Evolutionary conservation across 2,888 invertebrate species (phyloP).

Genomic region (Drosophila niveifrons): DNA sequence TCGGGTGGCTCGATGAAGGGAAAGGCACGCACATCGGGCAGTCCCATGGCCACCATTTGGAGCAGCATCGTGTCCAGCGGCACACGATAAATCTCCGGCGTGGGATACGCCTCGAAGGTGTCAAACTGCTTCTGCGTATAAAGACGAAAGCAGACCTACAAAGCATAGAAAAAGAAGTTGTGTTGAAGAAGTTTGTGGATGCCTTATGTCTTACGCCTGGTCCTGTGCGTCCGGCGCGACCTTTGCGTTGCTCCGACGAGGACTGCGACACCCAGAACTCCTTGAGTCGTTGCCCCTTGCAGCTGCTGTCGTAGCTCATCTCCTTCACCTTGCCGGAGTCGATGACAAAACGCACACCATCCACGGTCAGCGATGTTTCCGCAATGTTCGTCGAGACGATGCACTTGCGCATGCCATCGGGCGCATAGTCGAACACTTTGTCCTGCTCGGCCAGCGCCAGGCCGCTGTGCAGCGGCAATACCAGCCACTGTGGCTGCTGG

Average conservation of each 20-base stretch:
- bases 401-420: constrained; percentile 97
- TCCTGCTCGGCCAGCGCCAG: constrained; percentile 97
- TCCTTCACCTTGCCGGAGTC: constrained; percentile 99
- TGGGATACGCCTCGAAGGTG: constrained; percentile 93
- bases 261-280: constrained; percentile 99
- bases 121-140: constrained; percentile 94
- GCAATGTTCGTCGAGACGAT: constrained; percentile 99
- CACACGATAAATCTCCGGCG: constrained; percentile 97
- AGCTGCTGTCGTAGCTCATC: constrained; percentile 96
- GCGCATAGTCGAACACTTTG: constrained; percentile 98
- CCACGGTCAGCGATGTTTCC: constrained; percentile 99
- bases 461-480: constrained; percentile 96
- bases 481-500: constrained; percentile 93
- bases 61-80: constrained; percentile 96
- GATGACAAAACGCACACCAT: constrained; percentile 98
- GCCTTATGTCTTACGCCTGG: constrained; percentile 90
- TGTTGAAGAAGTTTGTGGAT: no score
- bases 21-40: constrained; percentile 95
- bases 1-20: constrained; percentile 98
- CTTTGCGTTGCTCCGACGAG: constrained; percentile 98
- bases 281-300: constrained; percentile 95
- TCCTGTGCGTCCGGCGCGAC: constrained; percentile 97
- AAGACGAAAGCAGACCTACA: constrained; percentile 92
- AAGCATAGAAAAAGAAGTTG: neutral
- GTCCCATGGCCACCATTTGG: constrained; percentile 97